Evolutionary conservation across 37 sponge, comb jelly and placozoan genomes (phyloP).

Genomic region (Oopsacas minuta): DNA sequence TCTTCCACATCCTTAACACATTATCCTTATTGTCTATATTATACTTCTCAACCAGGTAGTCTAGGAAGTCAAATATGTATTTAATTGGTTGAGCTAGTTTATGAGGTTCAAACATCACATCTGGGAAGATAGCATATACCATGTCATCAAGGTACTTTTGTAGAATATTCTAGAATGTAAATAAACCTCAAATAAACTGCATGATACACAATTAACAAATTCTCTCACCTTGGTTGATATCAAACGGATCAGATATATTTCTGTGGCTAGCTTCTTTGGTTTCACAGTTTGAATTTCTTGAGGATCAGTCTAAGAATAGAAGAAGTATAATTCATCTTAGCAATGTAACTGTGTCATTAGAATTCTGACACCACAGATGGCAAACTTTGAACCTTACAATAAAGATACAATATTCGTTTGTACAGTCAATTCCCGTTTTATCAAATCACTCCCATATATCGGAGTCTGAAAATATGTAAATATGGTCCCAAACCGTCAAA

Average conservation of each 20-base stretch:
- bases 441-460: too few relatives aligned
- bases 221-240: conserved; percentile 91
- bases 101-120: conserved; percentile 29
- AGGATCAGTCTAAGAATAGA: conserved; percentile 21
- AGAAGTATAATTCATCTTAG: too few relatives aligned
- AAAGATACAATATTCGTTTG: too few relatives aligned
- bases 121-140: conserved; percentile 56
- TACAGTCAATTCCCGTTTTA: too few relatives aligned
- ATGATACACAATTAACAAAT: too few relatives aligned
- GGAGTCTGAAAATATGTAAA: too few relatives aligned
- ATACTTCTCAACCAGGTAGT: conserved; percentile 47
- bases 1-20: conserved; percentile 88
- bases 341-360: too few relatives aligned
- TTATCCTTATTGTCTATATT: conserved; percentile 48
- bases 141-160: conserved; percentile 89
- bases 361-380: too few relatives aligned
- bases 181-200: too few relatives aligned
- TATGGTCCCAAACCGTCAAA: too few relatives aligned
- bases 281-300: not conserved
- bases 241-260: conserved; percentile 86
- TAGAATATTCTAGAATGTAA: conserved; percentile 43
- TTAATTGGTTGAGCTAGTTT: conserved; percentile 75
- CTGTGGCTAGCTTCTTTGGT: conserved; percentile 70
- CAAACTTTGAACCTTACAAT: too few relatives aligned
- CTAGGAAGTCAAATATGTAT: conserved; percentile 89